Evolutionary conservation across 2,888 invertebrate genomes (phyloP).

Genomic region (Petrolisthes manimaculis): DNA sequence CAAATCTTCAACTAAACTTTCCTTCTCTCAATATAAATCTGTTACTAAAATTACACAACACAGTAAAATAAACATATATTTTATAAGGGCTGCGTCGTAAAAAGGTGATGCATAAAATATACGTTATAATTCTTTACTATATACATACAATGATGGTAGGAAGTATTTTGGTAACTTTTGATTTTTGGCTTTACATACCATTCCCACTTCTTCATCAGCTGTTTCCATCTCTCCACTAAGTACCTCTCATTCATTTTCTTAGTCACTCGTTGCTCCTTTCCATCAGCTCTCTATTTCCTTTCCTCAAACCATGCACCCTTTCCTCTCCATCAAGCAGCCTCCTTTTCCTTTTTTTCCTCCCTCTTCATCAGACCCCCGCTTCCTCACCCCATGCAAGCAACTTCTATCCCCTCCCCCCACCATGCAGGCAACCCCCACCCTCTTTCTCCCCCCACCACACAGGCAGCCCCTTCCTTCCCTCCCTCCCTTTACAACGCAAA

Average conservation of each 20-base stretch:
- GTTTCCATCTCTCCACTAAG: background rate
- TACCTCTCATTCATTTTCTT: background rate
- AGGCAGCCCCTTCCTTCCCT: background rate
- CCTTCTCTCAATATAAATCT: no score
- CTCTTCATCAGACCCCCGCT: background rate
- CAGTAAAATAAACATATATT: no score
- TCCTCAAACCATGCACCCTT: background rate
- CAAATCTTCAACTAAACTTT: no score
- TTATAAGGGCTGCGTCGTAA: no score
- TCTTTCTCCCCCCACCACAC: no score
- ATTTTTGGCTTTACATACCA: no score
- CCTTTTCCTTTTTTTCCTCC: background rate
- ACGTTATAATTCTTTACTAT: no score
- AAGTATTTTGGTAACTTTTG: no score
- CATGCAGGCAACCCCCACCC: background rate
- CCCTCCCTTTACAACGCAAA: background rate
- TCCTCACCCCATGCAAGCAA: background rate
- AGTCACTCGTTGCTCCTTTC: no score
- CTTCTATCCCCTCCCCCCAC: background rate
- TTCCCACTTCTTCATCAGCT: background rate
- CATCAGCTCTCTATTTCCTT: background rate
- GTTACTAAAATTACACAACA: no score
- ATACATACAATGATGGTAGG: no score
- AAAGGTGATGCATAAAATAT: no score
- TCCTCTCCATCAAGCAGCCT: background rate